These are phyloP conservation scores for Hafferia zeledoni DNA, from an alignment of 2,797 vertebrate genomes.

Conservation along the genomic window DNA sequence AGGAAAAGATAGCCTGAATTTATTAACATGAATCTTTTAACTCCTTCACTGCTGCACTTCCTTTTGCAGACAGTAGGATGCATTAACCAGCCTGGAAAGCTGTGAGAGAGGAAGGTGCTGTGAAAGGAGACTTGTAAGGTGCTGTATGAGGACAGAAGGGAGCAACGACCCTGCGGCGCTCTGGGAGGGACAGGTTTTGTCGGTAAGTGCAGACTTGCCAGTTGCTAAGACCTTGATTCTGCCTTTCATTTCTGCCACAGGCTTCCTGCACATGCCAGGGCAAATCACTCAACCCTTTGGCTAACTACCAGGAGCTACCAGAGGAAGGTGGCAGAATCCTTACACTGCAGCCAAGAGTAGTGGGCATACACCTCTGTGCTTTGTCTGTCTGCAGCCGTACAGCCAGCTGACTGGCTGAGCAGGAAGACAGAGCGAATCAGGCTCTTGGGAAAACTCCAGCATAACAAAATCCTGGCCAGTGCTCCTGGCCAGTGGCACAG, in stretches of 20 bases:
- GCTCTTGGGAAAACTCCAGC: not conserved
- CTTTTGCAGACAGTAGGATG: not conserved
- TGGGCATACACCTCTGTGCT: not conserved
- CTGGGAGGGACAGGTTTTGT: fast-evolving
- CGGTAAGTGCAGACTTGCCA: not conserved
- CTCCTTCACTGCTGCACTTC: not conserved
- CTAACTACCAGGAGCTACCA: not conserved
- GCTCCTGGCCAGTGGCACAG: not conserved
- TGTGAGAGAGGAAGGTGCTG: not conserved
- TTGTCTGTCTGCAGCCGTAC: fast-evolving
- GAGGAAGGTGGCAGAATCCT: not conserved
- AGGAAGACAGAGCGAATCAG: not conserved
- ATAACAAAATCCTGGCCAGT: not conserved
- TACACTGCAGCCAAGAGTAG: fast-evolving
- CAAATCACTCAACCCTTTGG: not conserved
- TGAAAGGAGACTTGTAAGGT: fast-evolving
- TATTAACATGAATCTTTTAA: slow-evolving; percentile 47
- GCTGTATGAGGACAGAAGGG: not conserved
- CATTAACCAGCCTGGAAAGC: not conserved
- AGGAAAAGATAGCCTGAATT: slow-evolving; percentile 49
- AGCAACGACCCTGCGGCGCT: not conserved
- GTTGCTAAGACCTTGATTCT: not conserved
- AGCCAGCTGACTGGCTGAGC: not conserved
- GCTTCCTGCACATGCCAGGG: not conserved
- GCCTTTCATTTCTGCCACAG: not conserved